phyloP scores from a whole-genome alignment of 2,888 invertebrate genomes.

The Rhimphoctona megacephalus region DNA sequence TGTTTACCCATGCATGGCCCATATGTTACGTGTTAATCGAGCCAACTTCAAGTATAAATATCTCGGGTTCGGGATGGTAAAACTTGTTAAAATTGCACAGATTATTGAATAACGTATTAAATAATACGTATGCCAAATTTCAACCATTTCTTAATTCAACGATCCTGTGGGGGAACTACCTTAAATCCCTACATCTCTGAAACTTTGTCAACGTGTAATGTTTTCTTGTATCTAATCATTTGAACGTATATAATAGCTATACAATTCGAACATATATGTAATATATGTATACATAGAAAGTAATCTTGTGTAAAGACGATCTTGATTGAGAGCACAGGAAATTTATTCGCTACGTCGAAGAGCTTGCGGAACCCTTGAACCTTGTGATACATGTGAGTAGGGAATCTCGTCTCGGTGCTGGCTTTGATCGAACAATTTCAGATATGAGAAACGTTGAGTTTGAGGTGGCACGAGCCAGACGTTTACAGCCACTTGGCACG shows the following conservation, averaged over 20 bases:
- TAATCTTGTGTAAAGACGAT: constrained; percentile 39
- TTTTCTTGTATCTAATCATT: constrained; percentile 39
- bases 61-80: too few relatives aligned
- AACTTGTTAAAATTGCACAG: too few relatives aligned
- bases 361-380: constrained; percentile 49
- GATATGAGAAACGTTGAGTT: constrained; percentile 65
- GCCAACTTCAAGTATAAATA: too few relatives aligned
- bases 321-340: constrained; percentile 59
- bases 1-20: too few relatives aligned
- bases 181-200: not conserved
- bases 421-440: constrained; percentile 73
- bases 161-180: too few relatives aligned
- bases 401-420: constrained; percentile 65
- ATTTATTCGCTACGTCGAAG: constrained; percentile 54
- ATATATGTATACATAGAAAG: constrained; percentile 28
- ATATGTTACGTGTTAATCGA: too few relatives aligned
- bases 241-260: not conserved
- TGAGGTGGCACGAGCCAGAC: constrained; percentile 30
- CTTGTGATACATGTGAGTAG: constrained; percentile 48
- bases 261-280: not conserved
- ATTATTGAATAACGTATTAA: too few relatives aligned
- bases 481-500: constrained; percentile 76
- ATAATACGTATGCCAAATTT: too few relatives aligned
- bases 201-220: constrained; percentile 27
- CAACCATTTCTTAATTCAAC: too few relatives aligned